Base-by-base conservation (phyloP, 2,113 vertebrate species). In the Bubo scandiacus region DNA sequence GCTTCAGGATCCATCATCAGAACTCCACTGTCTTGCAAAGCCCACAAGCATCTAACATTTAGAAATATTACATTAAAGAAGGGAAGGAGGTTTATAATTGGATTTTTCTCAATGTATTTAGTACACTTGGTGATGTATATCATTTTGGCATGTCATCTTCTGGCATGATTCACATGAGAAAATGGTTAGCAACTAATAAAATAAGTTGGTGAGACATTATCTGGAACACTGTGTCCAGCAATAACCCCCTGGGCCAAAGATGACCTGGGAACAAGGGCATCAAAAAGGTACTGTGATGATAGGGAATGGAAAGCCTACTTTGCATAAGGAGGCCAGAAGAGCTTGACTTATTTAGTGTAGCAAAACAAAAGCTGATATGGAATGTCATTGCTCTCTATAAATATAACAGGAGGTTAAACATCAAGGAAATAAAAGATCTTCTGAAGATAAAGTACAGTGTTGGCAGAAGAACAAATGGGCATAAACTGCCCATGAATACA, bases 381-480 rank as follows among this genome's bases (percentile, higher is more conserved):
- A 93, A 90, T 82, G 49, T 72, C 74, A 80, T 27, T 82, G 58
- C 81, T 92, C 47, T 61, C 90, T 82, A 82, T 90, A 93, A 96
- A 96, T 94, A 95, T 40, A 77, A 45, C 21, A 36, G 66, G 66
- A 95, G 81, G 85, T 73, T 80, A 82, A 93, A 90, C 45, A 90
- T 86, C 65, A 87, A 93, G 94, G 78, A 93, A 92, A 71, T 62
- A 80, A 91, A 90, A 91, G 84, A 83, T 95, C 90, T 96, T 90
- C 51, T 93, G 74, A 94, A 97, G 96, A 90, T 85, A 66, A 93
- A 90, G 78, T 49, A 92, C 65, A 65, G 54, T 30, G 51, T 26
- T 97, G 94, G 93, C 90, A 92, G 40, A 45, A 86, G 90, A 94
- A 94, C 90, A 97, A 96, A 94, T 96, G 90, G 92, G 66, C 74